These are phyloP conservation scores for Scaptodrosophila lebanonensis DNA, from an alignment of 1,140 invertebrate species.

Conservation along the genomic window DNA sequence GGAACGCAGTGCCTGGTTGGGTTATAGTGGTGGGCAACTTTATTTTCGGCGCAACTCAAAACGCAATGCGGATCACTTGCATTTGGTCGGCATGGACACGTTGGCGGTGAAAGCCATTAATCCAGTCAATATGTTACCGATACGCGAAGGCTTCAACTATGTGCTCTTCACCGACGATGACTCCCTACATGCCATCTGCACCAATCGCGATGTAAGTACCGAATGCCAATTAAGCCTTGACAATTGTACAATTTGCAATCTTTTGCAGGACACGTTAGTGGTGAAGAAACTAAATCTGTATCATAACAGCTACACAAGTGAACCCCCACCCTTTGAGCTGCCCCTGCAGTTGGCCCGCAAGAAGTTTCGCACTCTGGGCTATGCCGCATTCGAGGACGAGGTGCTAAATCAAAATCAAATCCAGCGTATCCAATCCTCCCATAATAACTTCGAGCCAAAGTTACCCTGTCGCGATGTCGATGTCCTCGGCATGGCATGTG, in stretches of 20 bases:
- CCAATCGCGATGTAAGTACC: slow-evolving; percentile 68
- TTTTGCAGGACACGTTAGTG: slow-evolving; percentile 62
- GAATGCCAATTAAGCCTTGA: neutral
- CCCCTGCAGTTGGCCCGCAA: slow-evolving; percentile 89
- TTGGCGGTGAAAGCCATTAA: slow-evolving; percentile 63
- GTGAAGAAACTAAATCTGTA: slow-evolving; percentile 67
- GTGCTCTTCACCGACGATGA: slow-evolving; percentile 76
- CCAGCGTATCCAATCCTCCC: slow-evolving; percentile 72
- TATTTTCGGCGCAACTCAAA: slow-evolving; percentile 71
- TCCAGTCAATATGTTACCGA: slow-evolving; percentile 62
- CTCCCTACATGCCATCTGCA: slow-evolving; percentile 75
- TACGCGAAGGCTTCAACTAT: slow-evolving; percentile 72
- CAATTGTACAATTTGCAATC: too few relatives aligned
- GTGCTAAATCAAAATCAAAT: slow-evolving; percentile 77
- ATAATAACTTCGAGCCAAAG: slow-evolving; percentile 75
- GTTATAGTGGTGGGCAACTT: slow-evolving; percentile 82
- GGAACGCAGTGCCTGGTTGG: slow-evolving; percentile 88
- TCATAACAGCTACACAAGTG: slow-evolving; percentile 63
- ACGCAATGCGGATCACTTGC: slow-evolving; percentile 59
- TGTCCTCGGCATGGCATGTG: slow-evolving; percentile 79
- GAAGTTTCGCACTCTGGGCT: slow-evolving; percentile 87
- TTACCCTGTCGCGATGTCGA: slow-evolving; percentile 60
- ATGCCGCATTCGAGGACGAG: slow-evolving; percentile 84
- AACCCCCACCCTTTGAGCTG: slow-evolving; percentile 80
- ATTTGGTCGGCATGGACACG: slow-evolving; percentile 70